Evolutionary conservation across 2,888 invertebrate species (phyloP).

Genomic region (Peribatodes rhomboidaria): DNA sequence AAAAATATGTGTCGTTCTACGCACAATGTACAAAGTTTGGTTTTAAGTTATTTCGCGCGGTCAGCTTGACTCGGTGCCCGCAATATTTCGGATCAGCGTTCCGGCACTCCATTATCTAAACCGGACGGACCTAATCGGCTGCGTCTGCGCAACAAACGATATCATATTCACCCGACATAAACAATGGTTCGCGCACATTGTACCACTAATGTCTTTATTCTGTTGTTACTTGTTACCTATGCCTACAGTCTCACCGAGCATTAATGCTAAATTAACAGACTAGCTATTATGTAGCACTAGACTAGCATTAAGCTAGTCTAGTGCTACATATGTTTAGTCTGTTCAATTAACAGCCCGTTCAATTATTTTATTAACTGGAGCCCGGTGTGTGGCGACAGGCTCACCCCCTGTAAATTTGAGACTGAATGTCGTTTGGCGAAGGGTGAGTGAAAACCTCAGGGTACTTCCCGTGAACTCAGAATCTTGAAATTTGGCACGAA

Average conservation of each 20-base stretch:
- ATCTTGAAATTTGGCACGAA: no score
- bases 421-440: no score
- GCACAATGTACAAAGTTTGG: conserved; percentile 10
- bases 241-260: neutral
- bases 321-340: no score
- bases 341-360: no score
- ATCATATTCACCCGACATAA: conserved; percentile 69
- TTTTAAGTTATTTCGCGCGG: conserved; percentile 55
- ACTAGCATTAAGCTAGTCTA: no score
- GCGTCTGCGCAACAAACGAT: conserved; percentile 73
- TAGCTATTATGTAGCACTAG: neutral
- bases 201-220: conserved; percentile 45
- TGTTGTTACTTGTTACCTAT: conserved; percentile 15
- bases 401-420: no score
- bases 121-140: conserved; percentile 80
- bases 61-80: conserved; percentile 56
- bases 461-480: no score
- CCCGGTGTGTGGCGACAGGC: no score
- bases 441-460: no score
- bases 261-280: neutral
- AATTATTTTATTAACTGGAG: no score
- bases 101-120: conserved; percentile 76
- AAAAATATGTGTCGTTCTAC: neutral
- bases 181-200: conserved; percentile 49
- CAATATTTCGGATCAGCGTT: conserved; percentile 80